phyloP scores from a whole-genome alignment of 2,797 vertebrate species.

The Cynodonichthys magdalenae region DNA sequence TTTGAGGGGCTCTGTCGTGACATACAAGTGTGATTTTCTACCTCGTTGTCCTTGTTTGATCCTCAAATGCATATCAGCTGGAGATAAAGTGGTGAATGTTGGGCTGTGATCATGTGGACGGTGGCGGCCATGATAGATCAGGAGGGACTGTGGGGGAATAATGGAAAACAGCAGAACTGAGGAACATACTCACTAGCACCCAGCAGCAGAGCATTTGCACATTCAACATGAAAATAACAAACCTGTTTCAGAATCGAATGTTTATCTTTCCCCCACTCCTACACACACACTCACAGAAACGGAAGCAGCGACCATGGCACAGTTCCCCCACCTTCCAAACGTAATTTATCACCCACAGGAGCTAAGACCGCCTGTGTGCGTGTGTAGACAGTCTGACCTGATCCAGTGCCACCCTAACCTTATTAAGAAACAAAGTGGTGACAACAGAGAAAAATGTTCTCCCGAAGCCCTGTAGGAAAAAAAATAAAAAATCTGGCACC shows the following conservation, averaged over 20 bases:
- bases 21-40: conserved; percentile 11
- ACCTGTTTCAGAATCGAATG: conserved; percentile 50
- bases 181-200: conserved; percentile 23
- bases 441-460: conserved; percentile 55
- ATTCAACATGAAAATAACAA: conserved; percentile 46
- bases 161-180: conserved; percentile 49
- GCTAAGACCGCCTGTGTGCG: conserved; percentile 35
- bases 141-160: conserved; percentile 40
- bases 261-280: conserved; percentile 51
- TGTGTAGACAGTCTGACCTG: conserved; percentile 42
- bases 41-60: conserved; percentile 39
- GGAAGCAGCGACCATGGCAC: conserved; percentile 56
- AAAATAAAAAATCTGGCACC: conserved; percentile 5
- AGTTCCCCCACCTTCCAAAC: conserved; percentile 54
- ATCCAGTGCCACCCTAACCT: conserved; percentile 62
- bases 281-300: conserved; percentile 49
- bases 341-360: conserved; percentile 74
- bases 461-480: conserved; percentile 29
- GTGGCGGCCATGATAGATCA: conserved; percentile 58
- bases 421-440: conserved; percentile 71
- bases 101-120: conserved; percentile 49
- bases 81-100: conserved; percentile 40
- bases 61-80: conserved; percentile 21
- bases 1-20: conserved; percentile 13
- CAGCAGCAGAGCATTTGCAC: conserved; percentile 30